Conservation (phyloP, 2,113 vertebrate genomes). For the Microcebus ravelobensis region DNA sequence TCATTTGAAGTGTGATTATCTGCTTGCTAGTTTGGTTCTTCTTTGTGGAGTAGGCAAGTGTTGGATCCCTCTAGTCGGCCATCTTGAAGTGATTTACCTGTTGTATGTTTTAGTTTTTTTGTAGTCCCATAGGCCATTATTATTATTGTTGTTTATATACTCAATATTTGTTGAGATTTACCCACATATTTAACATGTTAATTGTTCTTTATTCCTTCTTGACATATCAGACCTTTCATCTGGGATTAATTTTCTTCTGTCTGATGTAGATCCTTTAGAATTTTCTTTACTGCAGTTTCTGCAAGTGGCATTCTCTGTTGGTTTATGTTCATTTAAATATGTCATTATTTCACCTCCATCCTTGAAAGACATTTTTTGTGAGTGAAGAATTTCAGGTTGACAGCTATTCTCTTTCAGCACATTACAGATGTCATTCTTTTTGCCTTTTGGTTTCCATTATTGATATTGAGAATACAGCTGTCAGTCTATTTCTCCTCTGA, state of each 20-base stretch:
- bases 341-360: not conserved
- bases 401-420: not conserved
- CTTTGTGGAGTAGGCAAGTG: not conserved
- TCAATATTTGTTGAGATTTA: slow-evolving; percentile 31
- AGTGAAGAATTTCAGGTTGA: not conserved
- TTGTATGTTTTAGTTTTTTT: slow-evolving; percentile 17
- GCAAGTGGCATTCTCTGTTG: not conserved
- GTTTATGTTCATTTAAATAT: not conserved
- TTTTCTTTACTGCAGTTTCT: not conserved
- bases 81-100: not conserved
- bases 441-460: slow-evolving; percentile 8
- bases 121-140: not conserved
- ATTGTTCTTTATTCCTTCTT: slow-evolving; percentile 10
- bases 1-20: not conserved
- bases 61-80: not conserved
- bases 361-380: slow-evolving; percentile 21
- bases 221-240: not conserved
- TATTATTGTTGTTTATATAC: not conserved
- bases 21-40: not conserved
- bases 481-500: slow-evolving; percentile 12
- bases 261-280: not conserved
- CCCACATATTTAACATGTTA: not conserved
- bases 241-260: not conserved
- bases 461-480: not conserved
- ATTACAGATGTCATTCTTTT: not conserved